phyloP scores from a whole-genome alignment of 1,140 invertebrate species.

The Drosophila mauritiana region DNA sequence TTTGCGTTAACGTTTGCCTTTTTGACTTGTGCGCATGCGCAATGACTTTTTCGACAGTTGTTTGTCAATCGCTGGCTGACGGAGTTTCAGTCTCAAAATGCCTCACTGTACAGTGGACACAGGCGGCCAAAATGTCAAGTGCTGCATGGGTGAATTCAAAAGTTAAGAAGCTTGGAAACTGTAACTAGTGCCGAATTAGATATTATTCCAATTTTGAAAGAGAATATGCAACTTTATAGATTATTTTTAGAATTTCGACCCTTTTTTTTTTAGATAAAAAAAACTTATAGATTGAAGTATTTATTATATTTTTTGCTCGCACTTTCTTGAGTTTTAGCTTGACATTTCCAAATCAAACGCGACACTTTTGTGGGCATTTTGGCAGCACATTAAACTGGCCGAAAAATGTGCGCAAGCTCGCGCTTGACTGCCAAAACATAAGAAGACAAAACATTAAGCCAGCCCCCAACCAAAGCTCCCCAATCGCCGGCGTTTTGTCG shows the following conservation, averaged over 20 bases:
- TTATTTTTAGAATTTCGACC: no score
- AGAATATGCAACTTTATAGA: no score
- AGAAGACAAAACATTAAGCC: slow-evolving; percentile 30
- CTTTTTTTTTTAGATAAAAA: no score
- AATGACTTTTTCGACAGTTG: slow-evolving; percentile 80
- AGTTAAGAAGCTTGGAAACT: no score
- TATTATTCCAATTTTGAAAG: no score
- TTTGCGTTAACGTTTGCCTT: slow-evolving; percentile 69
- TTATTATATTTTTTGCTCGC: no score
- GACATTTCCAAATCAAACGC: background rate
- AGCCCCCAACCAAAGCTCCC: slow-evolving; percentile 7
- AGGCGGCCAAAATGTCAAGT: slow-evolving; percentile 28
- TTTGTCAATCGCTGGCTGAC: slow-evolving; percentile 69
- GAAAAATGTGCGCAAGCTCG: slow-evolving; percentile 23
- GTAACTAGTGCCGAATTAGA: no score
- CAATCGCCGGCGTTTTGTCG: slow-evolving; percentile 24
- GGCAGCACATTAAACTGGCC: slow-evolving; percentile 2
- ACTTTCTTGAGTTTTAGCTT: background rate
- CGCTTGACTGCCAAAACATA: slow-evolving; percentile 39
- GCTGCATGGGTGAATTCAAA: background rate
- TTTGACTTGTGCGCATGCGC: slow-evolving; percentile 77
- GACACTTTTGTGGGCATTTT: slow-evolving; percentile 8
- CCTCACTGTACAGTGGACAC: slow-evolving; percentile 35
- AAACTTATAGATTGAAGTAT: no score
- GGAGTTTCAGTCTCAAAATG: slow-evolving; percentile 30